These are phyloP conservation scores for Rhinolophus sinicus DNA, from an alignment of 2,113 vertebrate species.

Conservation along the genomic window DNA sequence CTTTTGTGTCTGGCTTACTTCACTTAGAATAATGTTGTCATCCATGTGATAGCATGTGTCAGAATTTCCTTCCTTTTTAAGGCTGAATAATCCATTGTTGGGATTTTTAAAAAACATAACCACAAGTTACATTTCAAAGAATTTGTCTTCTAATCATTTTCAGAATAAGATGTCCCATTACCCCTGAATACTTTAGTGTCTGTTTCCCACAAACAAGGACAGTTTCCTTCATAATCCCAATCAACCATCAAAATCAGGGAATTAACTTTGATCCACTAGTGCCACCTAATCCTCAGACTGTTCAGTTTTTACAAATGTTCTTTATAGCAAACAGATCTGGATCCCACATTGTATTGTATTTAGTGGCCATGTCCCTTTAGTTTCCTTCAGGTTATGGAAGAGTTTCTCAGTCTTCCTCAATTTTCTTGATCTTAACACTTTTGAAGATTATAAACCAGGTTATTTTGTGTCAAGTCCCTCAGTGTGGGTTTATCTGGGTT, in stretches of 20 bases:
- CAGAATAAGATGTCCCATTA: neutral
- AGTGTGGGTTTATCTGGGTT: neutral
- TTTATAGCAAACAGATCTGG: neutral
- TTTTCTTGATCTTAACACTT: neutral
- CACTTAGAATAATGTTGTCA: neutral
- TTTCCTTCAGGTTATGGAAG: neutral
- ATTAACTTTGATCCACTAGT: neutral
- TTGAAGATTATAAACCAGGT: neutral
- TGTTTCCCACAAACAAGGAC: neutral
- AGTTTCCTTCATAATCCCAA: constrained; percentile 30
- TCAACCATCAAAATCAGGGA: neutral
- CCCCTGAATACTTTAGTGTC: neutral
- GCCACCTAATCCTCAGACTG: neutral
- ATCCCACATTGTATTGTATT: neutral
- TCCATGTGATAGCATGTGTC: neutral
- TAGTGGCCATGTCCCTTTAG: neutral
- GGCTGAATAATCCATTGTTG: neutral
- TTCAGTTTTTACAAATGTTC: neutral
- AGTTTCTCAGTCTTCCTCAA: neutral
- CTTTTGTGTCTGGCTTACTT: neutral
- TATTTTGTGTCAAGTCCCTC: neutral
- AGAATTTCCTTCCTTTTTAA: constrained; percentile 24
- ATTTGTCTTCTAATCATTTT: neutral
- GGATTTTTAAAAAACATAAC: neutral
- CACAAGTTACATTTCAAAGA: neutral